Base-by-base conservation (phyloP, 2,888 invertebrate genomes). In the Oligia fasciuncula region DNA sequence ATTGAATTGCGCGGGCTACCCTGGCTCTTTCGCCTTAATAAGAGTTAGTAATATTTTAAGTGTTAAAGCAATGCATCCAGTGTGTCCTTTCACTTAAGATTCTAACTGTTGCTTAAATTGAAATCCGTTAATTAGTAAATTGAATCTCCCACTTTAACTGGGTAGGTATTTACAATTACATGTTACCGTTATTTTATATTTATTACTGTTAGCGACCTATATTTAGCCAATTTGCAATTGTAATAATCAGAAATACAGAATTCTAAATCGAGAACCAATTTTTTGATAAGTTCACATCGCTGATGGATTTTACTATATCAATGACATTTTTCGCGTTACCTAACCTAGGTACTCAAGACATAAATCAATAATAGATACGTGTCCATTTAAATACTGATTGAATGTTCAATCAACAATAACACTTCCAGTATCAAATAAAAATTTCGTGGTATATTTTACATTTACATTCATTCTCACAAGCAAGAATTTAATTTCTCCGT, bases 81-180 rank as follows among this genome's bases (percentile, higher is more conserved):
- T 87, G 85, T 83, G 73, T 62, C 78, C 43, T 81, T 49, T 29
- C 11, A 40, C 49, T 69, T n/a, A 65, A 57, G 43, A 1, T 54
- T 70, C 73, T 80, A 88, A 76, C 84, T 70, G 68, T 65, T 80
- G 78, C 71, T 79, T 87, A 82, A 76, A 88, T 88, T 87, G 76
- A 74, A 87, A 81, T 80, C 80, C 63, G 69, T 81, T 88, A 88
- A 88, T 88, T 88, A 88, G 68, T 76, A 76, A 83, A 87, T 88
- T 85, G 74, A 80, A 83, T 88, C 29, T 69, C 67, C 67, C 76
- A 75, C 68, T 76, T 75, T 40, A 63, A 43, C 65, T 49, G 23
- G 35, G 69, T 51, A 65, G 29, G 67, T 51, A 66, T 29, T 78
- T 62, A 81, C 46, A 86, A 75, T 79, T 79, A 79, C 69, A 65